Evolutionary conservation across 2,113 vertebrate genomes (phyloP), one percentile per base, ranked within the genome.

Genomic region (Caranx melampygus): DNA sequence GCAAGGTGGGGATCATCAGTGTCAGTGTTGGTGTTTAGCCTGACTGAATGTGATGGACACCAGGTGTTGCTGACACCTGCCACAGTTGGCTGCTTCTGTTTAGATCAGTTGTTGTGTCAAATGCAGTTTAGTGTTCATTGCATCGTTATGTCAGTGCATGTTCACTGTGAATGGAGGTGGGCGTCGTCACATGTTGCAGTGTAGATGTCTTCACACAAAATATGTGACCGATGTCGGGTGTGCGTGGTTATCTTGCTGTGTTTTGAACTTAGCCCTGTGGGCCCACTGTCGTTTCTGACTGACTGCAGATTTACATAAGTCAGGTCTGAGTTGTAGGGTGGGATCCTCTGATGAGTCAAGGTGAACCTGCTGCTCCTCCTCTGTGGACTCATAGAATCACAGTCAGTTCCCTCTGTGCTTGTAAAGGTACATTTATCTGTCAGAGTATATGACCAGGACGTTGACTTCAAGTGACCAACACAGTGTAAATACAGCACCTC

Each of bases 381-480:
- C 14, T 35, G 16, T 55, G 18, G 12, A 11, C 5, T 57, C 16
- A 52, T 6, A 16, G 61, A 55, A 3, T n/a, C 14, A 5, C 14
- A 3, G 4, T 16, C 45, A 47, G 45, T 3, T 3, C 45, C 45
- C 16, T 6, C 1, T 33, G 2, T 18, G 0, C 21, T 47, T 0
- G 3, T 42, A 6, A 58, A 35, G 5, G 18, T 0, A 3, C 55
- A 72, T 35, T 26, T 26, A 61, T 64, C 6, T 65, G 52, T 13
- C 18, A 70, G 61, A 82, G 75, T 74, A 58, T 12, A 71, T 0
- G 35, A 59, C 3, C 4, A 6, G 62, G 18, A 15, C 75, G 44
- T 0, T 47, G 44, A 47, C 12, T 9, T 31, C 5, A 55, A 6
- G 11, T 20, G 33, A 66, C 31, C 8, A 4, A 35, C 13, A 0